Evolutionary conservation across 2,113 vertebrate genomes (phyloP).

Genomic region (Bolborhynchus lineola): DNA sequence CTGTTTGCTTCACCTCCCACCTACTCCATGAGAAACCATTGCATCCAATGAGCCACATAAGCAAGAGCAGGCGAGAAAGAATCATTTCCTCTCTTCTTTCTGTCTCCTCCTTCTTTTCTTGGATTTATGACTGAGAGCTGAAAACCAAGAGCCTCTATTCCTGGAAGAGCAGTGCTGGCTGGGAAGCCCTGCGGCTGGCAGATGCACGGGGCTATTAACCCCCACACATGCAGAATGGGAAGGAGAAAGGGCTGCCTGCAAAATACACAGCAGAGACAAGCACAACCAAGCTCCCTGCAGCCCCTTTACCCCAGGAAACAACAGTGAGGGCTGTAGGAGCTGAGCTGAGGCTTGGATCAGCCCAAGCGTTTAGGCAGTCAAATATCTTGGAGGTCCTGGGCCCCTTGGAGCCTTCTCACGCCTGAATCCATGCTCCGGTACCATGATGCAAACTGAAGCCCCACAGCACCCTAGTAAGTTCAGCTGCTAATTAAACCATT

Average conservation of each 20-base stretch:
- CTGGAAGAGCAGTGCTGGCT: slow-evolving; percentile 15
- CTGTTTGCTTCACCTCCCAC: neutral
- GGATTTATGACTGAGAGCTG: slow-evolving; percentile 57
- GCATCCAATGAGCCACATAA: rapidly evolving
- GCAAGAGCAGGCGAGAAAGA: neutral
- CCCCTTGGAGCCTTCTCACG: neutral
- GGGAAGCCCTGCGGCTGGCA: slow-evolving; percentile 31
- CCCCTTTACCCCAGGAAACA: neutral
- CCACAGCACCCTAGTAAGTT: slow-evolving; percentile 49
- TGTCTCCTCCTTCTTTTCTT: neutral
- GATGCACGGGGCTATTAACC: slow-evolving; percentile 42
- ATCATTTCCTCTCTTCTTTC: slow-evolving; percentile 18
- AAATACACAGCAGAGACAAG: neutral
- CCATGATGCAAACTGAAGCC: neutral
- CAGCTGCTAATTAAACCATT: slow-evolving; percentile 52
- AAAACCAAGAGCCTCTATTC: slow-evolving; percentile 38
- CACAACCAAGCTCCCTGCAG: rapidly evolving
- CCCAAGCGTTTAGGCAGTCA: neutral
- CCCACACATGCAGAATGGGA: neutral
- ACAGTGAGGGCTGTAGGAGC: neutral
- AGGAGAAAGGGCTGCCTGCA: neutral
- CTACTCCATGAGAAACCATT: neutral
- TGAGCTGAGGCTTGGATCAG: neutral
- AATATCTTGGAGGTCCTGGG: slow-evolving; percentile 34
- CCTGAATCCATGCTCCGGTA: neutral